Conservation (phyloP, 2,888 invertebrate species). For the Morpho deidamia region DNA sequence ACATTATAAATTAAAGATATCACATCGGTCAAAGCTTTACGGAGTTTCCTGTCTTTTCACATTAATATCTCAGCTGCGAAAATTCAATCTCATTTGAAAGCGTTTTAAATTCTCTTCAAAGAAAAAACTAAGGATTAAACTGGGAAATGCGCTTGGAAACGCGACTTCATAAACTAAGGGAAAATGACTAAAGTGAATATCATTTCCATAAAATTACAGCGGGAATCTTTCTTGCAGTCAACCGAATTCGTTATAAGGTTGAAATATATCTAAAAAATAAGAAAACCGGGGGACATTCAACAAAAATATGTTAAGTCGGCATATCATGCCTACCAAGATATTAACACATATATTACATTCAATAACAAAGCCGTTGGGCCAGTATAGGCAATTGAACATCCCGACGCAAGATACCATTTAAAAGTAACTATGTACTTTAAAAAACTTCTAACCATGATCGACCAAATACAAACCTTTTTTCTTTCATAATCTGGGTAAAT, state of each 20-base stretch:
- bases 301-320: too few species aligned
- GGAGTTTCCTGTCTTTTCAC: not conserved
- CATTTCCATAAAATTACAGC: constrained; percentile 19
- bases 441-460: too few species aligned
- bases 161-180: constrained; percentile 16
- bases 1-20: not conserved
- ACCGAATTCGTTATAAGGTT: not conserved
- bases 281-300: too few species aligned
- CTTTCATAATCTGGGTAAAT: too few species aligned
- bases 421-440: too few species aligned
- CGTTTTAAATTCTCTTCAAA: constrained; percentile 5
- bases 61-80: constrained; percentile 5
- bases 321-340: too few species aligned
- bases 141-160: constrained; percentile 12
- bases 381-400: too few species aligned
- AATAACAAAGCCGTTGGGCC: too few species aligned
- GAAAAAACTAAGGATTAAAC: constrained; percentile 3
- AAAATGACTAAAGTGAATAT: constrained; percentile 22
- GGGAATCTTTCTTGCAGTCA: constrained; percentile 4
- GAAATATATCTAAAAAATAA: too few species aligned
- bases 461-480: too few species aligned
- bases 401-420: too few species aligned
- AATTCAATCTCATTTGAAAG: constrained; percentile 12
- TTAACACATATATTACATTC: too few species aligned
- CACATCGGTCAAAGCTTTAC: not conserved